These are phyloP conservation scores for Stichopus horrens DNA, from an alignment of 53 echinoderm and acorn worm species.

Conservation along the genomic window DNA sequence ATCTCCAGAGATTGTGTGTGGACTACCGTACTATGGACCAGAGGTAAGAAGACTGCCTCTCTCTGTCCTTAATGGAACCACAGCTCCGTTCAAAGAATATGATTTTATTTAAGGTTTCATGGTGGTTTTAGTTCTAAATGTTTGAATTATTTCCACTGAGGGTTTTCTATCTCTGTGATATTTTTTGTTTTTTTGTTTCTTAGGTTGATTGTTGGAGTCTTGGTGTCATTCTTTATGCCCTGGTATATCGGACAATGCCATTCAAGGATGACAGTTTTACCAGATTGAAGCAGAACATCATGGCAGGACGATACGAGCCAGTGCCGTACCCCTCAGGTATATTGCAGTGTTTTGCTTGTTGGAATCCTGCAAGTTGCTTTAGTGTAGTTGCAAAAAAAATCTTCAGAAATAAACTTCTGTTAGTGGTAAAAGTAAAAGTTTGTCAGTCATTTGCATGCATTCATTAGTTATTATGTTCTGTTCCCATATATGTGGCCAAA, in stretches of 20 bases:
- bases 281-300: slow-evolving; percentile 76
- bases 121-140: not conserved
- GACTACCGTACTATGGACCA: slow-evolving; percentile 92
- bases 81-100: too few species aligned
- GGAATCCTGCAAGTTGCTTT: too few species aligned
- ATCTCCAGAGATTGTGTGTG: slow-evolving; percentile 94
- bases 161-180: too few species aligned
- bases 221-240: slow-evolving; percentile 92
- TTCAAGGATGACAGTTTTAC: slow-evolving; percentile 85
- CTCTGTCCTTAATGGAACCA: not conserved
- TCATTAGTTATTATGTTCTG: too few species aligned
- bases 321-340: slow-evolving; percentile 40
- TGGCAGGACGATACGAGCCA: slow-evolving; percentile 69
- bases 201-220: slow-evolving; percentile 99
- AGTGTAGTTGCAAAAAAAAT: too few species aligned
- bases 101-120: too few species aligned
- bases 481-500: too few species aligned
- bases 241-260: slow-evolving; percentile 96
- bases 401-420: too few species aligned
- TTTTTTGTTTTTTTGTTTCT: not conserved
- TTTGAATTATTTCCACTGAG: not conserved
- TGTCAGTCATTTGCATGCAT: too few species aligned
- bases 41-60: slow-evolving; percentile 62
- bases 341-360: not conserved
- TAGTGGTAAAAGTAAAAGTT: too few species aligned